These are phyloP conservation scores for Etheostoma perlongum DNA, from an alignment of 2,797 vertebrate genomes.

Conservation along the genomic window DNA sequence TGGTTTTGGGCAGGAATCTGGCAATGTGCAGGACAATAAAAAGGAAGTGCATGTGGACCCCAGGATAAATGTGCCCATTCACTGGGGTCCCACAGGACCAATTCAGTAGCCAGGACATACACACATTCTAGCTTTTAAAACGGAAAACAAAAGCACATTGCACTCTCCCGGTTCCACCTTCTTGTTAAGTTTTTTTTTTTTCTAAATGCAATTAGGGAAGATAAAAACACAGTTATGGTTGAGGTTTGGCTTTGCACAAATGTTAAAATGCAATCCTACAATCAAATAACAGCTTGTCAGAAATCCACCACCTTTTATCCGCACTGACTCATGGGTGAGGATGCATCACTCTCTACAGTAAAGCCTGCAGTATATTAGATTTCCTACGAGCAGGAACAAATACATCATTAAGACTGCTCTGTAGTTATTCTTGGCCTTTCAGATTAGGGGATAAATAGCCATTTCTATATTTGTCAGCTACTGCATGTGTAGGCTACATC, in stretches of 20 bases:
- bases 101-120: constrained; percentile 63
- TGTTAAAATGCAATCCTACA: constrained; percentile 52
- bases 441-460: constrained; percentile 72
- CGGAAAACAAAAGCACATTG: constrained; percentile 64
- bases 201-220: constrained; percentile 49
- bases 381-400: constrained; percentile 78
- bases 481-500: constrained; percentile 59
- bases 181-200: constrained; percentile 47
- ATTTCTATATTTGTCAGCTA: constrained; percentile 79
- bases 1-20: constrained; percentile 62
- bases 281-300: constrained; percentile 63
- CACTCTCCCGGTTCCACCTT: constrained; percentile 47
- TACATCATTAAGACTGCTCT: constrained; percentile 72
- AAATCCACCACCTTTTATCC: constrained; percentile 53
- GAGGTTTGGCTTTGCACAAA: constrained; percentile 43
- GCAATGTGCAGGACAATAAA: constrained; percentile 68
- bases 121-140: constrained; percentile 59
- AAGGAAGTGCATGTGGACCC: constrained; percentile 71
- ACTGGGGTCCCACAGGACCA: constrained; percentile 65
- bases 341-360: constrained; percentile 73
- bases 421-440: constrained; percentile 77
- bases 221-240: constrained; percentile 50
- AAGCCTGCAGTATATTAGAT: constrained; percentile 74
- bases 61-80: constrained; percentile 77
- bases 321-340: constrained; percentile 57